Percentiles rank a stretch among this genome's conserved stretches.
These are phyloP conservation scores for Peromyscus polionotus DNA, from an alignment of 2,113 vertebrate species.

Conservation along the genomic window DNA sequence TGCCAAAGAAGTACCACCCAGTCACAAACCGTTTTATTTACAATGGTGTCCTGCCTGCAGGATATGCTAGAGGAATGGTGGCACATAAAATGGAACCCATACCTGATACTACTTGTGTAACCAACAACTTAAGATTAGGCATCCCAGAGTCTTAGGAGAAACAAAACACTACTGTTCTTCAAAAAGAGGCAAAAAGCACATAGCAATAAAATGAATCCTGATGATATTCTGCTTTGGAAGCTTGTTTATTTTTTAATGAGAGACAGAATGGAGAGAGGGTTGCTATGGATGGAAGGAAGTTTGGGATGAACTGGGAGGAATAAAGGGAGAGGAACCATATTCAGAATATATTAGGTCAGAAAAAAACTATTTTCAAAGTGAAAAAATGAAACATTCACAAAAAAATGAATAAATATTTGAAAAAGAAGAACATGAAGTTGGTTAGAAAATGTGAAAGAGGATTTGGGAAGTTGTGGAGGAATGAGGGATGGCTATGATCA, in stretches of 20 bases:
- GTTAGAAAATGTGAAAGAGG: neutral
- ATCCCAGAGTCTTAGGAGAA: neutral
- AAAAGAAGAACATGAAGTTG: neutral
- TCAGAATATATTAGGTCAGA: too few relatives aligned
- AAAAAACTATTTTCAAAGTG: too few relatives aligned
- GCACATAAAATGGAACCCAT: neutral
- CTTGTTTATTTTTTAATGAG: too few relatives aligned
- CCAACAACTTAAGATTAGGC: neutral
- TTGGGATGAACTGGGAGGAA: too few relatives aligned
- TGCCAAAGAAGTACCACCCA: neutral
- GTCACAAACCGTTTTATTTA: neutral
- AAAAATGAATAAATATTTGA: neutral
- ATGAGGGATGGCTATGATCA: too few relatives aligned
- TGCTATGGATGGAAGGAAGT: too few relatives aligned
- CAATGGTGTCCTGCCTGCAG: neutral
- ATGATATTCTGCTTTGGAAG: neutral
- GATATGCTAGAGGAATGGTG: neutral
- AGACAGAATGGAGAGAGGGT: too few relatives aligned
- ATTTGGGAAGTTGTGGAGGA: neutral
- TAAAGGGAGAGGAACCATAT: too few relatives aligned
- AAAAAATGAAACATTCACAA: neutral
- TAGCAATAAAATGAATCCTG: neutral
- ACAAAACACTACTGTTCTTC: neutral
- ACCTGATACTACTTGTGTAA: neutral
- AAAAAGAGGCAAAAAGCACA: neutral